These are phyloP conservation scores for Lucilia sericata DNA, from an alignment of 1,140 invertebrate species.

Conservation along the genomic window DNA sequence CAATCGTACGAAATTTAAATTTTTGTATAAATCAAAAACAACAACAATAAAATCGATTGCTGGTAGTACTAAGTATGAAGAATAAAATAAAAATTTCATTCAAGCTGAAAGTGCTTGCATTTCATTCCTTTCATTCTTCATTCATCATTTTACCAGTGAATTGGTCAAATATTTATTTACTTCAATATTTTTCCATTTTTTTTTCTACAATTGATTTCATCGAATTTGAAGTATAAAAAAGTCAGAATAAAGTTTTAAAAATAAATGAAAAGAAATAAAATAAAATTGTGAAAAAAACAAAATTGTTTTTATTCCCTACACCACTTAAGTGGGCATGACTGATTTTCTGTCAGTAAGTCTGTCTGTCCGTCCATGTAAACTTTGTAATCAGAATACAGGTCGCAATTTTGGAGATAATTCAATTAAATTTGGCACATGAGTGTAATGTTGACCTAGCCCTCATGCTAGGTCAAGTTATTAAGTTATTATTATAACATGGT, in stretches of 20 bases:
- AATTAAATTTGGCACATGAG: too few species aligned
- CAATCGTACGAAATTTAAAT: too few species aligned
- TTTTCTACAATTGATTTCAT: background rate
- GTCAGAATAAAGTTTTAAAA: background rate
- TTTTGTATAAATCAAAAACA: background rate
- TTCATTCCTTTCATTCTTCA: background rate
- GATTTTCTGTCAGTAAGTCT: too few species aligned
- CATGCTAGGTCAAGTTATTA: too few species aligned
- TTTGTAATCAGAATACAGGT: too few species aligned
- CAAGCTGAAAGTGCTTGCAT: background rate
- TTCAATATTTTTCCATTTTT: background rate
- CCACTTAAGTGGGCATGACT: too few species aligned
- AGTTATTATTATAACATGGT: too few species aligned
- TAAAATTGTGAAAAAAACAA: background rate
- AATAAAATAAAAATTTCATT: conserved; percentile 7
- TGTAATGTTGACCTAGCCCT: too few species aligned
- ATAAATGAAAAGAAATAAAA: background rate
- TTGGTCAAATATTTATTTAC: background rate
- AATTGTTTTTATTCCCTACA: background rate
- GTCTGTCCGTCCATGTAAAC: too few species aligned
- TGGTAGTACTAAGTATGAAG: background rate
- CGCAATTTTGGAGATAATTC: too few species aligned
- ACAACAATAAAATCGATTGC: background rate
- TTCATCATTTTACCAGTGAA: background rate
- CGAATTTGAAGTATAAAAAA: background rate